A percentile compares a stretch with the other conserved stretches of the same genome.
Evolutionary conservation across 2,888 invertebrate species (phyloP).

Genomic region (Tribolium freemani): DNA sequence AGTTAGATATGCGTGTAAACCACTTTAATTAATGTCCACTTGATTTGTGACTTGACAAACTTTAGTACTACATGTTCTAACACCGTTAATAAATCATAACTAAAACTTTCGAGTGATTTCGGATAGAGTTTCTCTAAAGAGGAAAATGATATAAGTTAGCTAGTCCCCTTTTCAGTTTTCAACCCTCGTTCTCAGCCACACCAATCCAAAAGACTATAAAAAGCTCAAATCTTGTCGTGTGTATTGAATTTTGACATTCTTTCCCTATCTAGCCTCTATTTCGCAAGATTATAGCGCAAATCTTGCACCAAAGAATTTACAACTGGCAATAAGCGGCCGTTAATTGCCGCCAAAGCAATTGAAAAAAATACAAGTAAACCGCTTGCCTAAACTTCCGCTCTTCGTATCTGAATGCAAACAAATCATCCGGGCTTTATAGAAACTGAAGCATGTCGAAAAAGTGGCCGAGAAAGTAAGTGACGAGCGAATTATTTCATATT

Average conservation of each 20-base stretch:
- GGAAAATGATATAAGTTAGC: too few species aligned
- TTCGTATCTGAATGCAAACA: not conserved
- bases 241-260: too few species aligned
- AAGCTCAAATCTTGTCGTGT: too few species aligned
- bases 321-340: not conserved
- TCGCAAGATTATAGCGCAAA: not conserved
- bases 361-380: not conserved
- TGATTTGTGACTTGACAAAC: not conserved
- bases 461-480: not conserved
- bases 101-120: not conserved
- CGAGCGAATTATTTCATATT: not conserved
- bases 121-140: too few species aligned
- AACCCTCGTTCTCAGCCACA: too few species aligned
- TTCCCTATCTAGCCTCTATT: not conserved
- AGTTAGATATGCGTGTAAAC: not conserved
- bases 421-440: not conserved
- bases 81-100: not conserved
- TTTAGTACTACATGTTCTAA: not conserved
- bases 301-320: not conserved
- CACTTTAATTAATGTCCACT: not conserved
- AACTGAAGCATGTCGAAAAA: not conserved
- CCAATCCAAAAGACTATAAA: too few species aligned
- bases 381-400: not conserved
- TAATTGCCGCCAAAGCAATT: not conserved
- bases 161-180: too few species aligned